Percentiles rank a stretch among this genome's conserved stretches.
These are phyloP conservation scores for Graptemys geographica DNA, from an alignment of 2,797 vertebrate genomes.

Conservation along the genomic window DNA sequence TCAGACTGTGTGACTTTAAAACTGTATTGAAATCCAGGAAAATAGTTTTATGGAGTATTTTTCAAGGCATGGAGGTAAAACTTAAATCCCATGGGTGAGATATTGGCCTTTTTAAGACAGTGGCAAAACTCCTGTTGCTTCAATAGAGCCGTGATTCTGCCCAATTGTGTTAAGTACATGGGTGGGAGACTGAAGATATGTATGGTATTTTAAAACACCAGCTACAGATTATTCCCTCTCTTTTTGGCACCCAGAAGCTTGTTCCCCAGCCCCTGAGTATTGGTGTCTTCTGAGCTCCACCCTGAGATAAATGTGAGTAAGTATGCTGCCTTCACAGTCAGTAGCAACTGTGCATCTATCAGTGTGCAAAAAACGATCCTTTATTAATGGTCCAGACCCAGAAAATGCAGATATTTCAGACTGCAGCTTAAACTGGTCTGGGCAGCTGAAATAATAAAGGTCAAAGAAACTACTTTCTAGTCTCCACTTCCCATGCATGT, in stretches of 20 bases:
- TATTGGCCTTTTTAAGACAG: not conserved
- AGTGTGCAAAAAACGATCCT: not conserved
- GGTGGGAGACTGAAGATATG: not conserved
- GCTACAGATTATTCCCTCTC: not conserved
- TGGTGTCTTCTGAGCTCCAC: not conserved
- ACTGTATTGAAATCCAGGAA: not conserved
- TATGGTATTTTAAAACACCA: not conserved
- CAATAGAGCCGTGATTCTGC: not conserved
- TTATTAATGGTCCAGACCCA: not conserved
- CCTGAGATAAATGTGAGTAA: not conserved
- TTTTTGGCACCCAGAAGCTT: not conserved
- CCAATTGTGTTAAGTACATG: not conserved
- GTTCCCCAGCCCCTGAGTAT: not conserved
- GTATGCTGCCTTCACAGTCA: not conserved
- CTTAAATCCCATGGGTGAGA: not conserved
- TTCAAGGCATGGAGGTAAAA: not conserved
- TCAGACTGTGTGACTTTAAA: not conserved
- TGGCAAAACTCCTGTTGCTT: not conserved
- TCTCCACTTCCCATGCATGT: constrained; percentile 9
- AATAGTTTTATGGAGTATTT: not conserved
- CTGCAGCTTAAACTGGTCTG: not conserved
- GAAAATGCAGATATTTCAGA: not conserved
- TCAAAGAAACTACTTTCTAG: not conserved
- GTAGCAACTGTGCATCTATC: not conserved
- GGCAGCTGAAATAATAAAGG: not conserved